Conservation (phyloP, 2,797 vertebrate genomes). For the Danio jaintianensis region DNA sequence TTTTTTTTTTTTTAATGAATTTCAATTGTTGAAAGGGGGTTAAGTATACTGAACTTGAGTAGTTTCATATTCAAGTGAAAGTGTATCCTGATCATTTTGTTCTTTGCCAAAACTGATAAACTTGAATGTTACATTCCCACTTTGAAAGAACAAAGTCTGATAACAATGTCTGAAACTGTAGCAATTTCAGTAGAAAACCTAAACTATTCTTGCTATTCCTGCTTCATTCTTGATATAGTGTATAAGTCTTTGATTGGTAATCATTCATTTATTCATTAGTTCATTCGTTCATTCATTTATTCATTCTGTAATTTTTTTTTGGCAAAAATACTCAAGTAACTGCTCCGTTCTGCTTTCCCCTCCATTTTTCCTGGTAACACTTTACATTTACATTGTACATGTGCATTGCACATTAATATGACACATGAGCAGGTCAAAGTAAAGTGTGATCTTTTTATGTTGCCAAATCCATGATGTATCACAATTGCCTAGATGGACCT, state of each 20-base stretch:
- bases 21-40: neutral
- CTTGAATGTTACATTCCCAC: conserved; percentile 12
- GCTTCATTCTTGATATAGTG: no score
- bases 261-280: no score
- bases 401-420: neutral
- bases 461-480: conserved; percentile 56
- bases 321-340: neutral
- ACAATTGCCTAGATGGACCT: conserved; percentile 34
- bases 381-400: conserved; percentile 1
- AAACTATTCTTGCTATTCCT: neutral
- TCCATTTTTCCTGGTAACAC: neutral
- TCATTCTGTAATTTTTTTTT: neutral
- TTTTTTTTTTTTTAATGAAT: neutral
- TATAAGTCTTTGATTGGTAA: no score
- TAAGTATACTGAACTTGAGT: neutral
- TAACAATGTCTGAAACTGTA: conserved; percentile 18
- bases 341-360: neutral
- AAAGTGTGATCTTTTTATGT: conserved; percentile 44
- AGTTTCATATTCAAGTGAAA: neutral
- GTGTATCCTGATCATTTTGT: conserved; percentile 7
- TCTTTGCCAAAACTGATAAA: conserved; percentile 34
- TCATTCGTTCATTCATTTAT: no score
- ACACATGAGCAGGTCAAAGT: conserved; percentile 9
- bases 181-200: conserved; percentile 26
- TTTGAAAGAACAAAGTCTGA: conserved; percentile 9